These are phyloP conservation scores for Umimayanthus kanabou DNA, from an alignment of 92 coral and sea anemone genomes.

Conservation along the genomic window DNA sequence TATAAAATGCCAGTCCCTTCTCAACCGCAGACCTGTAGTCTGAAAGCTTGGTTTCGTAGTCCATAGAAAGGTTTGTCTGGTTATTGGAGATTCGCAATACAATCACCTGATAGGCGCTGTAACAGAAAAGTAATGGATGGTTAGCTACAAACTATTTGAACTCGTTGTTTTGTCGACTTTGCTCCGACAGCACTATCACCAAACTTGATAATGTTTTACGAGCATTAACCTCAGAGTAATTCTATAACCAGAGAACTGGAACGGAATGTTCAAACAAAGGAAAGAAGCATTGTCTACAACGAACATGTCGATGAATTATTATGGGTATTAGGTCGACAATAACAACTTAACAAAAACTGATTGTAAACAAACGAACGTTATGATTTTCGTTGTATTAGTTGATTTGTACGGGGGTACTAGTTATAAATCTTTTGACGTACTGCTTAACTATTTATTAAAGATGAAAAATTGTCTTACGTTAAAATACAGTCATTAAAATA, in stretches of 20 bases:
- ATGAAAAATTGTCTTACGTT: too few relatives aligned
- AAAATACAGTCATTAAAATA: not conserved
- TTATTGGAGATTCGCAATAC: not conserved
- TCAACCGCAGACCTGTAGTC: slow-evolving; percentile 12
- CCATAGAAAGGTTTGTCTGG: not conserved
- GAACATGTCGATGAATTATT: too few relatives aligned
- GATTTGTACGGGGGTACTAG: not conserved
- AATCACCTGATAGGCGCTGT: slow-evolving; percentile 40
- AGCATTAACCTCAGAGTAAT: too few relatives aligned
- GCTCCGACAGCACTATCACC: too few relatives aligned
- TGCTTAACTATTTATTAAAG: not conserved
- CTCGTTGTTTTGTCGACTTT: not conserved
- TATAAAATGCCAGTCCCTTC: not conserved
- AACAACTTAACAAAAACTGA: too few relatives aligned
- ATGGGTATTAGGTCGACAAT: too few relatives aligned
- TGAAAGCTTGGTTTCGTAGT: not conserved
- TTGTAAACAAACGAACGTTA: not conserved
- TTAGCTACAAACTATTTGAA: not conserved
- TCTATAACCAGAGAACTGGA: too few relatives aligned
- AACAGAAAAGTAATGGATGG: not conserved
- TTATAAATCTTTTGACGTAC: not conserved
- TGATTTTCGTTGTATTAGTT: not conserved
- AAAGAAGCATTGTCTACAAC: too few relatives aligned
- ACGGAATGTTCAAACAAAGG: too few relatives aligned
- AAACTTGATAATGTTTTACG: too few relatives aligned